phyloP scores from a whole-genome alignment of 2,113 vertebrate species.

The Elaphurus davidianus region DNA sequence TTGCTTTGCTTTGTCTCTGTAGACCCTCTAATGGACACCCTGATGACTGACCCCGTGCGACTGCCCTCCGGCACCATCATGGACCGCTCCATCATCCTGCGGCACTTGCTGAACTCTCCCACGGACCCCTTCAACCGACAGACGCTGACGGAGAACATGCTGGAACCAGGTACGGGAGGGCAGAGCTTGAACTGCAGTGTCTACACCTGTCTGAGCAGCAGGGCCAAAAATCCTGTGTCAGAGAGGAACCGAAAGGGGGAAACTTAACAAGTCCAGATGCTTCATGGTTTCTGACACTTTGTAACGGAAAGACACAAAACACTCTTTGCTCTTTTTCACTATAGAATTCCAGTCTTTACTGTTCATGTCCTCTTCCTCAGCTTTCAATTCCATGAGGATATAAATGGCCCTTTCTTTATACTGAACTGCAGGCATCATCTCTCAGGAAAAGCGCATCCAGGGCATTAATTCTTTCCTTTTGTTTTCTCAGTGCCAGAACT shows the following conservation, averaged over 20 bases:
- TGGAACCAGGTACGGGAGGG: conserved; percentile 90
- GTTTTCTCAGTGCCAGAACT: conserved; percentile 91
- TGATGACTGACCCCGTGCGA: conserved; percentile 97
- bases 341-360: not conserved
- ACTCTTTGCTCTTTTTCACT: not conserved
- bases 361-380: not conserved
- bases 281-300: not conserved
- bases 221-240: rapidly evolving
- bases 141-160: conserved; percentile 96
- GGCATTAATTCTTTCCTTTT: not conserved
- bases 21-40: conserved; percentile 99
- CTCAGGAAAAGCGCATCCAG: not conserved
- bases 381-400: not conserved
- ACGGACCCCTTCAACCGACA: conserved; percentile 99
- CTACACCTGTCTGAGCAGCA: rapidly evolving
- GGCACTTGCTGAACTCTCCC: conserved; percentile 97
- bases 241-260: not conserved
- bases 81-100: conserved; percentile 96
- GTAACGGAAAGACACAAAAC: not conserved
- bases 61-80: conserved; percentile 97
- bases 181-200: rapidly evolving
- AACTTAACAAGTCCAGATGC: not conserved
- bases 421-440: not conserved
- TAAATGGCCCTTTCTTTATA: not conserved
- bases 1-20: conserved; percentile 8